Percentiles rank a stretch among this genome's conserved stretches.
Conservation (phyloP, 2,113 vertebrate species). For the Ancistrus triradiatus region DNA sequence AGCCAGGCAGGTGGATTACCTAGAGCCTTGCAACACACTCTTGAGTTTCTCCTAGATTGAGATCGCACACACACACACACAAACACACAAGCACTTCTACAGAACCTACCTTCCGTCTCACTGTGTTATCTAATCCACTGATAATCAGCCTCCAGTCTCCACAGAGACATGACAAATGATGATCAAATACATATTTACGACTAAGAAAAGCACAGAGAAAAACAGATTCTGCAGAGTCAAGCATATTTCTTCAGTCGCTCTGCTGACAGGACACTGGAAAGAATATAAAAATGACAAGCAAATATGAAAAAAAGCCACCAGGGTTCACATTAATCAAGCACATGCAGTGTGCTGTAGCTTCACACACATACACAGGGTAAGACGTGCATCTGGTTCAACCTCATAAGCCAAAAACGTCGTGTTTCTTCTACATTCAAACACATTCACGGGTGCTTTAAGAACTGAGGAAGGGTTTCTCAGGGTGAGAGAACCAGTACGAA, state of each 20-base stretch:
- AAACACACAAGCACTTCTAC: constrained; percentile 25
- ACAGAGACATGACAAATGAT: constrained; percentile 43
- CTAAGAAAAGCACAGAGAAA: constrained; percentile 35
- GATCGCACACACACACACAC: constrained; percentile 47
- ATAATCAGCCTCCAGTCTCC: constrained; percentile 50
- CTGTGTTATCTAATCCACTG: constrained; percentile 51
- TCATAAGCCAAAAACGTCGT: constrained; percentile 22
- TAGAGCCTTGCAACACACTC: constrained; percentile 42
- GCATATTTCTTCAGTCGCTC: constrained; percentile 39
- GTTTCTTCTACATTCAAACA: constrained; percentile 12
- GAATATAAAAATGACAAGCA: constrained; percentile 45
- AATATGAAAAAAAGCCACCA: constrained; percentile 35
- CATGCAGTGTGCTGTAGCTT: constrained; percentile 5
- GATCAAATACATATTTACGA: constrained; percentile 43
- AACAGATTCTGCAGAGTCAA: constrained; percentile 36
- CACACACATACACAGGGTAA: constrained; percentile 27
- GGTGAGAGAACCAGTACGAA: not conserved
- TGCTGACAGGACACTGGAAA: constrained; percentile 43
- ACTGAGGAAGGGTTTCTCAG: constrained; percentile 7
- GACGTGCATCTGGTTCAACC: constrained; percentile 15
- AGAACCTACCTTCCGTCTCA: constrained; percentile 23
- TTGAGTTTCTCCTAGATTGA: constrained; percentile 52
- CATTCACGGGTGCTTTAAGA: constrained; percentile 9
- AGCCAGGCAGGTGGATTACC: constrained; percentile 46
- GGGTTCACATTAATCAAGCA: constrained; percentile 40